Evolutionary conservation across 2,113 vertebrate species (phyloP).

Genomic region (Daboia siamensis): DNA sequence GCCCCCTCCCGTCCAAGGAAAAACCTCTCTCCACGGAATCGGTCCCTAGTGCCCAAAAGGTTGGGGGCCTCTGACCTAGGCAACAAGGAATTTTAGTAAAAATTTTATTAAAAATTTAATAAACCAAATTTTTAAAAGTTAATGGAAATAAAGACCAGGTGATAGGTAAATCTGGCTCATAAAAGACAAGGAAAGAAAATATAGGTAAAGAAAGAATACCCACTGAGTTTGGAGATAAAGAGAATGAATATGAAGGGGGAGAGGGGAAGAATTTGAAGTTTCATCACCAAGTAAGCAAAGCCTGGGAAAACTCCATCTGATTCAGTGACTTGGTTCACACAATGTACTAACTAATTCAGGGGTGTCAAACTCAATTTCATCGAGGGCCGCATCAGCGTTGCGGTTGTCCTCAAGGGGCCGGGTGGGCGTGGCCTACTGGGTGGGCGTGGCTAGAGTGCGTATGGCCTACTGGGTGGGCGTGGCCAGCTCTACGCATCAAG

Average conservation of each 20-base stretch:
- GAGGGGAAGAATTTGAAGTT: neutral
- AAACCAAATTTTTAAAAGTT: neutral
- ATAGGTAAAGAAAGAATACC: neutral
- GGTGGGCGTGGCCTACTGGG: no score
- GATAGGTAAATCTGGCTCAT: neutral
- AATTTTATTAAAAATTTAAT: no score
- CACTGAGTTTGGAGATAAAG: neutral
- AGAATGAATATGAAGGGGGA: neutral
- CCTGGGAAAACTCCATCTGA: neutral
- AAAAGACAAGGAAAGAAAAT: neutral
- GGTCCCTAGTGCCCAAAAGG: no score
- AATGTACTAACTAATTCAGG: no score
- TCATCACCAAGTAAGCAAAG: neutral
- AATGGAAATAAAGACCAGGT: neutral
- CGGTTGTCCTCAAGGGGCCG: no score
- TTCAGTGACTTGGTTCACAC: neutral
- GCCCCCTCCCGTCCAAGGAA: accelerated
- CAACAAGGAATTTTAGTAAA: neutral
- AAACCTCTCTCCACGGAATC: no score
- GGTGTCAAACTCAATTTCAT: no score
- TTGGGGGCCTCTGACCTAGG: neutral
- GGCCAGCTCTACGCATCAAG: no score
- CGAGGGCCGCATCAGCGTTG: no score
- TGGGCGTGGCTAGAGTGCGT: no score
- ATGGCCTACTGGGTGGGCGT: no score